A percentile compares a stretch with the other conserved stretches of the same genome.
phyloP scores from a whole-genome alignment of 2,888 invertebrate genomes.

The Caenorhabditis sp. region DNA sequence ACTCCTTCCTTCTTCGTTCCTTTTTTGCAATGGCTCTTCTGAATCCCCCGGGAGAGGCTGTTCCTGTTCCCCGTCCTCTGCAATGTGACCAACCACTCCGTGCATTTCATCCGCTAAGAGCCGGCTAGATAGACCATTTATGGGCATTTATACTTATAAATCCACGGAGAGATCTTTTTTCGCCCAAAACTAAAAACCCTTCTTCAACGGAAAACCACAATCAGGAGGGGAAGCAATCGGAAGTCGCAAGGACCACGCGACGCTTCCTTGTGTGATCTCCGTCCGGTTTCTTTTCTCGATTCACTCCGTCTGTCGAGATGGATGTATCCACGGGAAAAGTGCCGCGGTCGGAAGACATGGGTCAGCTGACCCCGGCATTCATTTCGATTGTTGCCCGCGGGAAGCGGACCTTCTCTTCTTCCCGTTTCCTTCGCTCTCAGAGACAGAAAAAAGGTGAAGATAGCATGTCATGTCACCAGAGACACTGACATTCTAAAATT shows the following conservation, averaged over 20 bases:
- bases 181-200: not conserved
- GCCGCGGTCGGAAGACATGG: conserved; percentile 26
- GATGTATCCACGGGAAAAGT: conserved; percentile 23
- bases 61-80: conserved; percentile 10
- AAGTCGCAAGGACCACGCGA: conserved; percentile 49
- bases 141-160: conserved; percentile 40
- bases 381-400: conserved; percentile 28
- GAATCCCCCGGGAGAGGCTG: conserved; percentile 10
- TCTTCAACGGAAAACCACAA: conserved; percentile 14
- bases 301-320: conserved; percentile 2
- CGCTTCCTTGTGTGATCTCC: conserved; percentile 38
- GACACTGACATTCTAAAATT: conserved; percentile 35
- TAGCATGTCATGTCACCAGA: conserved; percentile 39
- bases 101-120: not conserved
- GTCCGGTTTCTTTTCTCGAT: conserved; percentile 10
- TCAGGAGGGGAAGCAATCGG: conserved; percentile 54
- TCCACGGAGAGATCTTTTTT: not conserved
- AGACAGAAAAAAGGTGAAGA: conserved; percentile 16
- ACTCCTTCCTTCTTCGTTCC: not conserved
- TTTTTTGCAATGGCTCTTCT: conserved; percentile 18
- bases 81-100: conserved; percentile 6
- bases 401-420: conserved; percentile 4
- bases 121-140: not conserved
- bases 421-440: conserved; percentile 22
- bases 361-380: conserved; percentile 56